A percentile compares a stretch with the other conserved stretches of the same genome.
These are phyloP conservation scores for Dascillus cervinus DNA, from an alignment of 2,888 invertebrate species.

Conservation along the genomic window DNA sequence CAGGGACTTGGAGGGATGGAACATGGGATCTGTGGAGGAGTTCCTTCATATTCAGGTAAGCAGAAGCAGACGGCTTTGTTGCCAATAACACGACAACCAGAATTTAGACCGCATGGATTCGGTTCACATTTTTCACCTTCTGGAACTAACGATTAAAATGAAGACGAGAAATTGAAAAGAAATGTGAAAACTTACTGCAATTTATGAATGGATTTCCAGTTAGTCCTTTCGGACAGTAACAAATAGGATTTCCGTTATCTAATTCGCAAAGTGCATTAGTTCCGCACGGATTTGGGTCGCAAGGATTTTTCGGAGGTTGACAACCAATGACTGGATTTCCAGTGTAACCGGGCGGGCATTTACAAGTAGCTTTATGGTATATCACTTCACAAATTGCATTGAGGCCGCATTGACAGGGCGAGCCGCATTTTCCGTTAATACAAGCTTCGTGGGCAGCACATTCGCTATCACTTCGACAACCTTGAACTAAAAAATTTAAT, in stretches of 20 bases:
- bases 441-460: conserved; percentile 71
- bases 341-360: conserved; percentile 72
- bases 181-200: conserved; percentile 65
- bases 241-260: conserved; percentile 79
- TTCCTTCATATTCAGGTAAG: conserved; percentile 77
- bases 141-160: conserved; percentile 57
- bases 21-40: conserved; percentile 67
- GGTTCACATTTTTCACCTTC: conserved; percentile 78
- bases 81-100: conserved; percentile 70
- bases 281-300: conserved; percentile 83
- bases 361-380: conserved; percentile 72
- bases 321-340: conserved; percentile 71
- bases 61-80: conserved; percentile 80
- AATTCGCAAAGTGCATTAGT: conserved; percentile 74
- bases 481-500: conserved; percentile 46
- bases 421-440: conserved; percentile 65
- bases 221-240: conserved; percentile 80
- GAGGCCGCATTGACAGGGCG: conserved; percentile 70
- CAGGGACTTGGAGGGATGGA: conserved; percentile 70
- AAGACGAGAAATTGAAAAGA: conserved; percentile 1
- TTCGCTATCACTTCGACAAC: conserved; percentile 64
- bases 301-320: conserved; percentile 67
- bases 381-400: conserved; percentile 77
- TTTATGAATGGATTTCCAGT: conserved; percentile 87
- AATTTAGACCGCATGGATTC: conserved; percentile 77